Base-by-base conservation (phyloP, 2,888 invertebrate genomes). In the Cataglyphis rosenhaueri region DNA sequence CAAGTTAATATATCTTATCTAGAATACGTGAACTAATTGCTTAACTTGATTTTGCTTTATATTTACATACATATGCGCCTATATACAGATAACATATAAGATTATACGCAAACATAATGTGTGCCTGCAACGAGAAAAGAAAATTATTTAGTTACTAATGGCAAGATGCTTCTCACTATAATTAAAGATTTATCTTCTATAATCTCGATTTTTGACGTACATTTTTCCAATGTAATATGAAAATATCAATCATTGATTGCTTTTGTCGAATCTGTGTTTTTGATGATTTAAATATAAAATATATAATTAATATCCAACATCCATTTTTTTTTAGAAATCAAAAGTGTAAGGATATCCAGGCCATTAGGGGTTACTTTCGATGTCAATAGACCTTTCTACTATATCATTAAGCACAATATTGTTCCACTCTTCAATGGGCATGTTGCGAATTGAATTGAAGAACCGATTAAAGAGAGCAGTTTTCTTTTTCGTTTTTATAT, bases 331-430 rank as follows among this genome's bases (percentile, higher is more conserved):
- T 1, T 61, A 61, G 61, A 15, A 61, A 1, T 32, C 6, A 3
- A 9, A 18, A 0, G n/a, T 18, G 0, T 9, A 3, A 29, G 3
- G 18, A 32, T 5, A 3, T 21, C 21, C 21, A 21, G n/a, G 57
- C 57, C 57, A 1, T 21, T n/a, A 57, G 0, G 9, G 9, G 3
- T 61, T 61, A 32, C 9, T 61, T 61, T 61, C 32, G 8, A 1
- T 21, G 3, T 21, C 64, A 6, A 64, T 41, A 64, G 12, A 65
- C 41, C 64, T 65, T 65, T 65, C 64, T 65, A 41, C 41, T 65
- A 41, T 21, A 3, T 6, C 3, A 65, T 65, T 38, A 65, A 65
- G 15, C 21, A 41, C 41, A n/a, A 5, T 65, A 65, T 2, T 21
- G 21, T 65, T 65, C 2, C 21, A 12, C 29, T 65, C 41, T 41